Percentiles rank a stretch among this genome's conserved stretches.
Evolutionary conservation across 2,113 vertebrate genomes (phyloP).

Genomic region (Tychaedon coryphoeus): DNA sequence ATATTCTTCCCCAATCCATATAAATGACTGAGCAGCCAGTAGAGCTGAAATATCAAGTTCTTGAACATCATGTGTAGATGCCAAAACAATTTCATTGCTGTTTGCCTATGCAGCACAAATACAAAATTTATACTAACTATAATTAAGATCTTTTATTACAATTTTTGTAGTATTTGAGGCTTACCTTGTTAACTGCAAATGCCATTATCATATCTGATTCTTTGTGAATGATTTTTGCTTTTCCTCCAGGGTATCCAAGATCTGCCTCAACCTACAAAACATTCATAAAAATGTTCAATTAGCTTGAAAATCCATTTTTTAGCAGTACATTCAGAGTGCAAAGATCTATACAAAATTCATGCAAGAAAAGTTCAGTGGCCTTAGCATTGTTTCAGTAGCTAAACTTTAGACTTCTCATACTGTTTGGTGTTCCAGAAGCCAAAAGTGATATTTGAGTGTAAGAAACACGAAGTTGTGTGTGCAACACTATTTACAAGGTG

Average conservation of each 20-base stretch:
- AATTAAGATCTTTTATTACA: background rate
- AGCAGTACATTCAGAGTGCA: background rate
- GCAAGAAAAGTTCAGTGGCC: constrained; percentile 65
- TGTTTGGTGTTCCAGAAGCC: constrained; percentile 44
- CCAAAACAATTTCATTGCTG: constrained; percentile 92
- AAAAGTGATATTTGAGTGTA: background rate
- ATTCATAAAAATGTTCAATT: background rate
- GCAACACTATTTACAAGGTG: constrained; percentile 27
- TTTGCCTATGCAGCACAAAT: constrained; percentile 80
- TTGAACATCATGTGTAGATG: constrained; percentile 96
- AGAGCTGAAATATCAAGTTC: constrained; percentile 94
- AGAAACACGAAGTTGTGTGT: constrained; percentile 11
- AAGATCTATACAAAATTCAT: constrained; percentile 28
- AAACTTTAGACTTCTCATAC: constrained; percentile 22
- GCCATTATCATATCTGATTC: constrained; percentile 99
- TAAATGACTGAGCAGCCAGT: constrained; percentile 88
- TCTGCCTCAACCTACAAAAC: constrained; percentile 93
- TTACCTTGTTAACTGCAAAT: constrained; percentile 95
- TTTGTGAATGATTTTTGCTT: constrained; percentile 97
- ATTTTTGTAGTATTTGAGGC: background rate
- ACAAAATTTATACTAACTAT: background rate
- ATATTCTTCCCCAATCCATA: constrained; percentile 97
- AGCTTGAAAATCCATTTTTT: background rate
- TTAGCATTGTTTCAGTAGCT: constrained; percentile 53
- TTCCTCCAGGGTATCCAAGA: constrained; percentile 94